Evolutionary conservation across 2,888 invertebrate species (phyloP), one percentile per base, ranked within the genome.

Genomic region (Agonum fuliginosum): DNA sequence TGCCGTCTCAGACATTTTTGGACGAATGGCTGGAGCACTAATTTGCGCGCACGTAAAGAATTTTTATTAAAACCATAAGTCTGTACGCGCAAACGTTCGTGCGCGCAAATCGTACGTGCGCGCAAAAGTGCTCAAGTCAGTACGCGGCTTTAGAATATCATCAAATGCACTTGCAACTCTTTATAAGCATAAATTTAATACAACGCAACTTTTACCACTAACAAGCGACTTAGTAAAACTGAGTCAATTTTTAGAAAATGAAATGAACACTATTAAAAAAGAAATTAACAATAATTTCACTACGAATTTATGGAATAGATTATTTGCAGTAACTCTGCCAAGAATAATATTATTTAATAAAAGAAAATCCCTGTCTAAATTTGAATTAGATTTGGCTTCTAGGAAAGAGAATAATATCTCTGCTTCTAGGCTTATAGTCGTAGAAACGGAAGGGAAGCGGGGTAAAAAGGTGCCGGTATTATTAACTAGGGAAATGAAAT

Each of bases 401-500:
- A n/a, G n/a, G n/a, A n/a, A n/a, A n/a, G n/a, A n/a, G n/a, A n/a
- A n/a, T n/a, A n/a, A n/a, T n/a, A n/a, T n/a, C n/a, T n/a, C n/a
- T n/a, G 75, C 78, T 14, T n/a, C 34, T 12, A 20, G 24, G n/a
- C n/a, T 76, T 10, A 34, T 41, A 10, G 17, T 78, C n/a, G 67
- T 78, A 4, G 19, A 76, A 43, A 71, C 70, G 3, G 12, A 5
- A 1, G 78, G 76, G 30, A 78, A 76, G 17, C 79, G 80, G 17
- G 79, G 80, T 3, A 69, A 73, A 73, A 79, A 78, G 20, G 78
- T 80, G 27, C 80, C 80, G 3, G 78, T 81, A n/a, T 43, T 81
- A 10, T 58, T 81, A 34, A 79, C 80, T 1, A 24, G 54, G 1
- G 58, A 78, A 5, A 48, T 78, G 6, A 81, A 80, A 76, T n/a